These are phyloP conservation scores for Chirona hameri DNA, from an alignment of 2,888 invertebrate genomes.

Conservation along the genomic window DNA sequence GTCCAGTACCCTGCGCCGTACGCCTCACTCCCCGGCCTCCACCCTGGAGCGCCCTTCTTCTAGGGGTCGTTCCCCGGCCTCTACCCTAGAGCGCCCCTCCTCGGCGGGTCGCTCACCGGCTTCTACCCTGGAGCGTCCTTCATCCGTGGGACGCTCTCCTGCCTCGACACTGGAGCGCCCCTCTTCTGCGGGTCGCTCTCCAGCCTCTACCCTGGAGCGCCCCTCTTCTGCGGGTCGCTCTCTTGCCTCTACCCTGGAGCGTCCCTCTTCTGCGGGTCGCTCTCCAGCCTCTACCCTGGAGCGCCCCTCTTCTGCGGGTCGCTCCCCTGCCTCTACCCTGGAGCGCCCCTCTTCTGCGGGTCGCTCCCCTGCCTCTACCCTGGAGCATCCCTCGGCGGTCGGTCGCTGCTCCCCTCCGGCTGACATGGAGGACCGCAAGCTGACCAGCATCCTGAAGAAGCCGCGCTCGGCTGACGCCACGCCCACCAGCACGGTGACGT, in stretches of 20 bases:
- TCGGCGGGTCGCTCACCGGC: not conserved
- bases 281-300: not conserved
- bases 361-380: not conserved
- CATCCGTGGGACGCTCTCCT: not conserved
- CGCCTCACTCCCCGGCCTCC: not conserved
- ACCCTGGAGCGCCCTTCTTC: not conserved
- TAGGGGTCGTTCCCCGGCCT: not conserved
- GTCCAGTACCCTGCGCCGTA: not conserved
- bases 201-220: not conserved
- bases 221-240: not conserved
- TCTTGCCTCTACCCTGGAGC: not conserved
- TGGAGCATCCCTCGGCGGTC: not conserved
- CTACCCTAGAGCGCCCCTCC: not conserved
- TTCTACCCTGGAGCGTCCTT: not conserved
- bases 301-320: not conserved
- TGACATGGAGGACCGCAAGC: not conserved
- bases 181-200: not conserved
- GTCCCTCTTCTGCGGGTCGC: not conserved
- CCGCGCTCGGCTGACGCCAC: not conserved
- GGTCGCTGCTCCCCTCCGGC: not conserved
- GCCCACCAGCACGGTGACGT: not conserved
- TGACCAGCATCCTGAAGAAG: slow-evolving; percentile 14
- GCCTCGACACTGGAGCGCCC: not conserved
- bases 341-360: not conserved
- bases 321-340: not conserved